These are phyloP conservation scores for Caenorhabditis inopinata DNA, from an alignment of 1,140 invertebrate genomes.

Conservation along the genomic window DNA sequence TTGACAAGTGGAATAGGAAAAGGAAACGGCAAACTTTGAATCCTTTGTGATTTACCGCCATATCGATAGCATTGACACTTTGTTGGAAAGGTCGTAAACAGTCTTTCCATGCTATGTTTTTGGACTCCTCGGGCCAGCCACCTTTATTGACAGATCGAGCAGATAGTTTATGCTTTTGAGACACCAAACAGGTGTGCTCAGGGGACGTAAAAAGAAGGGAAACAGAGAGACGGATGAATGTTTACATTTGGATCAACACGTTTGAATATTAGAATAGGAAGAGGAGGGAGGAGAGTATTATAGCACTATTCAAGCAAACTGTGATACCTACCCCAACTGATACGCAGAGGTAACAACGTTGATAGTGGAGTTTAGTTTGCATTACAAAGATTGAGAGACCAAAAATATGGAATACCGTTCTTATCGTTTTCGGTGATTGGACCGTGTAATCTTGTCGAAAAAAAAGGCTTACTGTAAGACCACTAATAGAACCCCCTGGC, in stretches of 20 bases:
- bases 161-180: constrained; percentile 22
- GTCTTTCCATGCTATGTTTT: background rate
- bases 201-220: background rate
- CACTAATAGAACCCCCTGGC: no score
- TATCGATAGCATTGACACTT: constrained; percentile 9
- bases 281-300: background rate
- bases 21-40: background rate
- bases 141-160: constrained; percentile 26
- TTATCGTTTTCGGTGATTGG: no score
- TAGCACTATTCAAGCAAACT: constrained; percentile 15
- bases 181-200: constrained; percentile 19
- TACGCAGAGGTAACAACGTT: background rate
- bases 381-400: background rate
- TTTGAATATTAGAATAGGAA: constrained; percentile 15
- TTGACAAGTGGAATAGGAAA: constrained; percentile 1
- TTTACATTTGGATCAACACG: constrained; percentile 33
- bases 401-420: no score
- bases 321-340: no score
- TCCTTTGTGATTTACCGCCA: background rate
- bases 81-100: background rate
- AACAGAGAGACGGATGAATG: no score
- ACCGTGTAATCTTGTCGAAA: no score
- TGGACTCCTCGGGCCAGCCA: background rate
- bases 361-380: background rate
- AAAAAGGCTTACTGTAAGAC: no score